Evolutionary conservation across 2,113 vertebrate genomes (phyloP).

Genomic region (Calidris pygmaea): DNA sequence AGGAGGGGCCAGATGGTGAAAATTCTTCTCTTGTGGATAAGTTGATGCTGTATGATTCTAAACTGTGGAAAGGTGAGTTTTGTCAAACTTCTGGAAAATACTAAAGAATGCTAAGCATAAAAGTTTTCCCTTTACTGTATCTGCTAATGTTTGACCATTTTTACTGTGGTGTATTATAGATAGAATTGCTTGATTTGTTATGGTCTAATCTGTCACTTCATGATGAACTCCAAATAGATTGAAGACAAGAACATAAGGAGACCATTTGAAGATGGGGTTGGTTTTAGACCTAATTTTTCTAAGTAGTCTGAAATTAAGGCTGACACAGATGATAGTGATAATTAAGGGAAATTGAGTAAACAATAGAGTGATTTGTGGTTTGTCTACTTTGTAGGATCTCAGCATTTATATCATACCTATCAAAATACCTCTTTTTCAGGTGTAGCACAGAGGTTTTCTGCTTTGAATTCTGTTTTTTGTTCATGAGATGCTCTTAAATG

Average conservation of each 20-base stretch:
- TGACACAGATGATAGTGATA: not conserved
- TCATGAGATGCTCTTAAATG: not conserved
- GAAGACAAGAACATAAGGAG: not conserved
- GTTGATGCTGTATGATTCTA: constrained; percentile 95
- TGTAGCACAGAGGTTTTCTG: not conserved
- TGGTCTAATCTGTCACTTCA: not conserved
- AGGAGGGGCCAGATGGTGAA: constrained; percentile 86
- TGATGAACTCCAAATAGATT: not conserved
- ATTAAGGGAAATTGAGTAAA: not conserved
- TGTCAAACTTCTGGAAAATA: not conserved
- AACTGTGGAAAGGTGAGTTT: constrained; percentile 94
- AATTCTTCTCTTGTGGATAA: constrained; percentile 91
- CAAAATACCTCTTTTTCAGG: not conserved
- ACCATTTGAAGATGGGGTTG: not conserved
- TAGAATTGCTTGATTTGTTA: not conserved
- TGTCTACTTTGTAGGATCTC: not conserved
- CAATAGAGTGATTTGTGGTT: not conserved
- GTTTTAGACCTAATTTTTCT: not conserved
- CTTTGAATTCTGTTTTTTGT: not conserved
- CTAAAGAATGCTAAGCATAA: not conserved
- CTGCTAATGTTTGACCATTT: not conserved
- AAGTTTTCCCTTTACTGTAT: not conserved
- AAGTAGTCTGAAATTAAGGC: not conserved
- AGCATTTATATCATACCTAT: not conserved
- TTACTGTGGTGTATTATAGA: not conserved